A percentile compares a stretch with the other conserved stretches of the same genome.
Evolutionary conservation across 2,888 invertebrate genomes (phyloP).

Genomic region (Andrena flavipes): DNA sequence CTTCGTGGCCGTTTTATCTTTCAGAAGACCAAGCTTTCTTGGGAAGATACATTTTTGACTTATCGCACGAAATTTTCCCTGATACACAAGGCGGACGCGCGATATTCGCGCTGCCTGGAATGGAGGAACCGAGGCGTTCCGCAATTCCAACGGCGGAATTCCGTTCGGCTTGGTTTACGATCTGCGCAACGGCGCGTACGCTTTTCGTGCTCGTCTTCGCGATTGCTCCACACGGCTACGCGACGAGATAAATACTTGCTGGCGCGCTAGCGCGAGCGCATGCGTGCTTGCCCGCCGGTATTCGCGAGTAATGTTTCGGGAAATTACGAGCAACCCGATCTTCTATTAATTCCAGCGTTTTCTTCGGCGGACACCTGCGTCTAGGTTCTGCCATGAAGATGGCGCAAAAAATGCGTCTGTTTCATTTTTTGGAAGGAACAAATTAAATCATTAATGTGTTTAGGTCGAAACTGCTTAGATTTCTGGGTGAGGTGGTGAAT

Average conservation of each 20-base stretch:
- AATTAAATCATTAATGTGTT: too few species aligned
- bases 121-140: slow-evolving; percentile 41
- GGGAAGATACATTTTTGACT: too few species aligned
- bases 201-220: slow-evolving; percentile 52
- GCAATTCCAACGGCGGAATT: slow-evolving; percentile 63
- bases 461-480: too few species aligned
- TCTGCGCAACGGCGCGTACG: slow-evolving; percentile 54
- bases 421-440: neutral
- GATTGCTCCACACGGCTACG: slow-evolving; percentile 46
- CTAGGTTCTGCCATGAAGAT: neutral
- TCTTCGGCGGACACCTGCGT: neutral
- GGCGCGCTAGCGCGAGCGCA: slow-evolving; percentile 34
- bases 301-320: slow-evolving; percentile 45
- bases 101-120: slow-evolving; percentile 13
- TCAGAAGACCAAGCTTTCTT: too few species aligned
- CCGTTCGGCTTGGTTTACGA: slow-evolving; percentile 66
- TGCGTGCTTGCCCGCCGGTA: slow-evolving; percentile 29
- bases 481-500: too few species aligned
- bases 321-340: slow-evolving; percentile 47
- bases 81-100: neutral
- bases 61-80: neutral
- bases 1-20: neutral
- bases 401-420: neutral
- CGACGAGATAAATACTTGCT: slow-evolving; percentile 46
- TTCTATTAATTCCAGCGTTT: slow-evolving; percentile 41